These are phyloP conservation scores for Carassius gibelio DNA, from an alignment of 2,113 vertebrate genomes.

Conservation along the genomic window DNA sequence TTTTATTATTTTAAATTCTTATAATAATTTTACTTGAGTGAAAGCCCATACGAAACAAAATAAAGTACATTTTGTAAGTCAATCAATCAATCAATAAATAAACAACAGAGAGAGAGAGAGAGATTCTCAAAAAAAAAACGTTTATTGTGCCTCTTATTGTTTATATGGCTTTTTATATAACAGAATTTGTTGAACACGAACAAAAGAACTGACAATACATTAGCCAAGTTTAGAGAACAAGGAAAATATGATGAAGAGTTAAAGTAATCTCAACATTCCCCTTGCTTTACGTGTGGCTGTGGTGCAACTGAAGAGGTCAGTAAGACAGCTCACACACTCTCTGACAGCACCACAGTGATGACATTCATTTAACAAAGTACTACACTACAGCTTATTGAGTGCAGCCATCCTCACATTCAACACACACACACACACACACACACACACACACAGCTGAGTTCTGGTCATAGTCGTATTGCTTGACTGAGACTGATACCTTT, in stretches of 20 bases:
- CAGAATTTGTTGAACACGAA: constrained; percentile 75
- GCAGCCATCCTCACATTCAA: constrained; percentile 49
- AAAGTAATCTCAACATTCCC: constrained; percentile 71
- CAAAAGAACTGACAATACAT: constrained; percentile 71
- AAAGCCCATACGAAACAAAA: too few species aligned
- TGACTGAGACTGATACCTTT: constrained; percentile 63
- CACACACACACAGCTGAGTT: constrained; percentile 51
- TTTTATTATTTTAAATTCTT: not conserved
- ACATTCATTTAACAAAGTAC: constrained; percentile 70
- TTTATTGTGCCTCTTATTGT: constrained; percentile 83
- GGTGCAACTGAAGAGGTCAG: constrained; percentile 54
- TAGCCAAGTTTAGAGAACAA: constrained; percentile 66
- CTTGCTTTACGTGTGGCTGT: constrained; percentile 55
- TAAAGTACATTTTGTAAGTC: too few species aligned
- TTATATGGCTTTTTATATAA: constrained; percentile 84
- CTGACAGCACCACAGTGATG: constrained; percentile 69
- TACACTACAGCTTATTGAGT: constrained; percentile 39
- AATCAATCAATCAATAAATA: not conserved
- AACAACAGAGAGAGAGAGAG: constrained; percentile 35
- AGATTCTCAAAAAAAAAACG: constrained; percentile 71
- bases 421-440: constrained; percentile 34
- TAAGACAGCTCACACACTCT: constrained; percentile 63
- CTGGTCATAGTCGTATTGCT: constrained; percentile 71
- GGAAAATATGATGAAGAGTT: constrained; percentile 53
- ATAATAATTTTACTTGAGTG: too few species aligned